Base-by-base conservation (phyloP, 2,113 vertebrate genomes). In the Archocentrus centrarchus region DNA sequence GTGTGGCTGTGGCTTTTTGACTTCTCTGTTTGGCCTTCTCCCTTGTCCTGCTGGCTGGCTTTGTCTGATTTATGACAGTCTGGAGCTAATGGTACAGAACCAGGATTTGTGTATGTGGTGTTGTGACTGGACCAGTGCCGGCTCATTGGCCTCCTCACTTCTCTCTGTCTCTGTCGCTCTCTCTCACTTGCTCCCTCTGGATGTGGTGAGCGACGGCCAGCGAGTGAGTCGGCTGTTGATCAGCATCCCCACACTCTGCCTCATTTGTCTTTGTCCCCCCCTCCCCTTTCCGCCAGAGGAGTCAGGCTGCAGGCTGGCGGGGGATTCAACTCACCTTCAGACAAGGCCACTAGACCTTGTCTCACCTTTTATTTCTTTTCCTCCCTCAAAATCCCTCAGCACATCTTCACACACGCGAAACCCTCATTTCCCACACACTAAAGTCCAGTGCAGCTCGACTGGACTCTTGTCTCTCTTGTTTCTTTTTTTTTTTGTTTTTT, bases 41-140 rank as follows among this genome's bases (percentile, higher is more conserved):
- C 15, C 79, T 82, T 59, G 22, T 88, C 87, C 79, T 53, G 64
- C 89, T 39, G 82, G 63, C 88, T 89, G 89, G 75, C 87, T 80
- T 60, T 73, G 61, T 85, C 80, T 89, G 93, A 95, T 94, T 91
- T 91, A 94, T 94, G 91, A 87, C 87, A 82, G 85, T 92, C 82
- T 90, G 88, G 89, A 86, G 88, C 90, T 94, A 95, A 96, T 94
- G 93, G 93, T 91, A 85, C 93, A 93, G 90, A 94, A 94, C 93
- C 90, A 68, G 92, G 93, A 93, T 92, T 90, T 92, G 92, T 95
- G 94, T 95, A 92, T 89, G 86, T 89, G 83, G 83, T 83, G 89
- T 93, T 92, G 91, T 93, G 94, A 93, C 91, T 92, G 89, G 89
- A 87, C 87, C 60, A 50, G 90, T 86, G 87, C 88, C 63, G 94